Base-by-base conservation (phyloP, 2,113 vertebrate genomes). In the Nematolebias whitei region DNA sequence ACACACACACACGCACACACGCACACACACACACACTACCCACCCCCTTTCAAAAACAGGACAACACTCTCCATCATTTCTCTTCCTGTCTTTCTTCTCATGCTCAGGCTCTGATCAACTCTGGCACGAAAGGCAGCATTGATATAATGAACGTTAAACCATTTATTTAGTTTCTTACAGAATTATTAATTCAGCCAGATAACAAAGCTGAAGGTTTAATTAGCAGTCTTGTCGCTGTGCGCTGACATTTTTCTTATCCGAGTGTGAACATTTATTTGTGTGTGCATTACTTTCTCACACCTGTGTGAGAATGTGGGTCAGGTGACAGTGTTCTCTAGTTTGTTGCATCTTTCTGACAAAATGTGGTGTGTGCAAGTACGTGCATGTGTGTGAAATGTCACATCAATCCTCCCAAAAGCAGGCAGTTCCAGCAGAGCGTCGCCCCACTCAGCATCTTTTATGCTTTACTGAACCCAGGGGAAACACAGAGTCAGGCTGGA, bases 381-480 rank as follows among this genome's bases (percentile, higher is more conserved):
- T 59, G 41, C 49, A 61, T 73, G 68, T 76, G 57, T n/a, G n/a
- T n/a, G 67, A 66, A 70, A 45, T 70, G 80, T 80, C 76, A 78
- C 80, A 82, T 87, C 63, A 67, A 63, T 89, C 62, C 75, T 68
- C 62, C 24, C 38, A 74, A 73, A 47, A 80, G 72, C 44, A 68
- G 74, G 63, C 68, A 68, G 84, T 66, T 70, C 78, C 53, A 71
- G 72, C 45, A 43, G 43, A 43, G 63, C 60, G 67, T 80, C 63
- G 72, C 54, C 79, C 55, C 74, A 77, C 72, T 75, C 56, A 85
- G 45, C 74, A 85, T 80, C 73, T 57, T 76, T 85, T 65, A 79
- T 64, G 65, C 71, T 80, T 88, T 82, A 87, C 68, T 85, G 68
- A 74, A 58, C 87, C 74, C 68, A 52, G 13, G 65, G 65, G 72